Conservation (phyloP, 2,797 vertebrate genomes). For the Neosalanx taihuensis region DNA sequence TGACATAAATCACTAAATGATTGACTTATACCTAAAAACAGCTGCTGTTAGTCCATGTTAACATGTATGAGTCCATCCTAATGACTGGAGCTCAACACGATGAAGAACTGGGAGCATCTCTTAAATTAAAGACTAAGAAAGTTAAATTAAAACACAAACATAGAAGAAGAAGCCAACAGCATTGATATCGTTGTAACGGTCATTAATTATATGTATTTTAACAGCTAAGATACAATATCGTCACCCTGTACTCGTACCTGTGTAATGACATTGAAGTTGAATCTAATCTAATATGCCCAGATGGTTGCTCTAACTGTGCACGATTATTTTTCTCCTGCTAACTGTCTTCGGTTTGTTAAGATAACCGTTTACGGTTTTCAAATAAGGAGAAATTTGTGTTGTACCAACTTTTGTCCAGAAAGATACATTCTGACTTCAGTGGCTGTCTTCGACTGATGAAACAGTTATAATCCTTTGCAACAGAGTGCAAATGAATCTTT, state of each 20-base stretch:
- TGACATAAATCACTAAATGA: neutral
- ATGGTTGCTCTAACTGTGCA: neutral
- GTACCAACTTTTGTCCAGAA: no score
- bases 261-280: no score
- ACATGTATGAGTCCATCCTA: neutral
- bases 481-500: no score
- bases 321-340: neutral
- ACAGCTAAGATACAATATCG: neutral
- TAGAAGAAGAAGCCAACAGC: neutral
- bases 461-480: no score
- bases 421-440: no score
- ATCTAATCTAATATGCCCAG: no score
- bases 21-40: neutral
- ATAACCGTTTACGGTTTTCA: no score
- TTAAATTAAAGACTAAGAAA: neutral
- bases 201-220: neutral
- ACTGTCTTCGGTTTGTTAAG: no score
- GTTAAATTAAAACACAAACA: neutral
- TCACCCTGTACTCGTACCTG: no score
- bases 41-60: neutral
- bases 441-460: no score
- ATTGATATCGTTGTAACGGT: neutral
- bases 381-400: no score
- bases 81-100: neutral
- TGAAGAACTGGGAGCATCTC: no score